Base-by-base conservation (phyloP, 1,140 invertebrate genomes). In the Euglossa dilemma region DNA sequence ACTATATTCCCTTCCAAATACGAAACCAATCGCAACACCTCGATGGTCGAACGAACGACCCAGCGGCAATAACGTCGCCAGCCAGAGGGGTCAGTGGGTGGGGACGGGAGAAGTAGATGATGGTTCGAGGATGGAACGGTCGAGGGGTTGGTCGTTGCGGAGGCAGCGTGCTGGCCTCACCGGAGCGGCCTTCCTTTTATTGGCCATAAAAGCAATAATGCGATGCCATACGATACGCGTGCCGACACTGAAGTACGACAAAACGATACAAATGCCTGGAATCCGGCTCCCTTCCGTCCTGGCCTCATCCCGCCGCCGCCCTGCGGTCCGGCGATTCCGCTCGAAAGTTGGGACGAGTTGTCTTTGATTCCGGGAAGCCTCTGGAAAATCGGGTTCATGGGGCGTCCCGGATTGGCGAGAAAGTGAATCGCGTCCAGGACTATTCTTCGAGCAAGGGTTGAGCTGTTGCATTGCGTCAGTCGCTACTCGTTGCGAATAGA, bases 121-220 rank as follows among this genome's bases (percentile, higher is more conserved):
- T 76, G 84, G 64, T 85, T 87, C 64, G 69, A 74, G 81, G 74
- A 78, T 80, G 67, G 81, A 87, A 87, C 45, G 86, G 77, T 84
- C 84, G 81, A 85, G 84, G 85, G 85, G 77, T 89, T 78, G 79
- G 79, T 80, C 86, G 85, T 88, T 85, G 83, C 54, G 69, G 77
- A 81, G 86, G 67, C 77, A 54, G 56, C 74, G 64, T 63, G 36
- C 54, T 57, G 63, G 71, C 81, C 84, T 87, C 88, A 83, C 84
- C 88, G 90, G 83, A 85, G 84, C 85, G 88, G 92, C 89, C 80
- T 89, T 90, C 89, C 85, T 93, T 91, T 94, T 94, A 94, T 94
- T 93, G 93, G 89, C 93, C 89, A 94, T 93, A 93, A 94, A 94
- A 92, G 92, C 91, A 94, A 94, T 94, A 94, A 94, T 94, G 85